Evolutionary conservation across 1,140 invertebrate species (phyloP).

Genomic region (Calephelis nemesis): DNA sequence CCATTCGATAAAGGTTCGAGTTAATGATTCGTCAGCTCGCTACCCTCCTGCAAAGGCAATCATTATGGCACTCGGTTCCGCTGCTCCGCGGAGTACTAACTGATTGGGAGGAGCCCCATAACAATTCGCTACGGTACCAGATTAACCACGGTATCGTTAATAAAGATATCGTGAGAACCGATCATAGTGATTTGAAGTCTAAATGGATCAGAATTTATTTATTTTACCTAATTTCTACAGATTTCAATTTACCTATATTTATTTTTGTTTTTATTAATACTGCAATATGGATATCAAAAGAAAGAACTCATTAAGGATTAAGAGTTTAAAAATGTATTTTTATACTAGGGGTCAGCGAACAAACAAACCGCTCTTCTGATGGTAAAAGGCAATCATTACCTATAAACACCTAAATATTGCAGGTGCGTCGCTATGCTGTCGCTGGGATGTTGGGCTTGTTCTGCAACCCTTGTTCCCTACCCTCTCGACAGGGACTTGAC

Average conservation of each 20-base stretch:
- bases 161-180: slow-evolving; percentile 41
- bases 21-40: slow-evolving; percentile 17
- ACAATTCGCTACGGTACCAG: slow-evolving; percentile 48
- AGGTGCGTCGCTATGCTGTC: no score
- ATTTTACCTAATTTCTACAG: no score
- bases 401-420: no score
- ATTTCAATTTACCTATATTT: no score
- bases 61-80: slow-evolving; percentile 56
- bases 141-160: slow-evolving; percentile 40
- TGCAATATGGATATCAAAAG: neutral
- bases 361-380: no score
- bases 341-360: no score
- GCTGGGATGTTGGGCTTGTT: no score
- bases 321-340: no score
- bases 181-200: slow-evolving; percentile 19
- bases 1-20: neutral
- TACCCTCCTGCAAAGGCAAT: slow-evolving; percentile 37
- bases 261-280: no score
- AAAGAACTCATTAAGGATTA: slow-evolving; percentile 13
- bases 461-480: no score
- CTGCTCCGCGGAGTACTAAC: slow-evolving; percentile 43
- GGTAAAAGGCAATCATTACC: no score
- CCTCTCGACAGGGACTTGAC: no score
- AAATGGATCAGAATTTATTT: neutral
- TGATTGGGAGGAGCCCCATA: slow-evolving; percentile 49